Base-by-base conservation (phyloP, 2,888 invertebrate genomes). In the Brenthis daphne region DNA sequence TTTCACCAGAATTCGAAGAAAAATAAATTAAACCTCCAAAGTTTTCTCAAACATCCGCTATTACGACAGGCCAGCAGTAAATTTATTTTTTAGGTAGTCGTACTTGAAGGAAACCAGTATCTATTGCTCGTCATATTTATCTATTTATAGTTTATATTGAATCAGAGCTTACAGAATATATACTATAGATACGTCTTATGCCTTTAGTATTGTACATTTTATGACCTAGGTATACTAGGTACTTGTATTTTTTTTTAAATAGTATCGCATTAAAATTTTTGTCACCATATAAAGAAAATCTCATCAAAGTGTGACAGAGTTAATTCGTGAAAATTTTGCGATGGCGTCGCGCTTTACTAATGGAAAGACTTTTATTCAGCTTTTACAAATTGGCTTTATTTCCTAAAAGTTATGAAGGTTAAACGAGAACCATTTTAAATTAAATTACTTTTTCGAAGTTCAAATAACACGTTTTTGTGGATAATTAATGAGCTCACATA, bases 391-490 rank as follows among this genome's bases (percentile, higher is more conserved):
- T 61, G 55, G 37, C 33, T 61, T 51, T 67, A 50, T 55, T 66
- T 57, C n/a, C 57, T 33, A 48, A 67, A 67, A 67, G 61, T 60
- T 67, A 47, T 55, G 56, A 67, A 67, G 61, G 67, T 61, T 56
- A 14, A 61, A 56, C 55, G 55, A 67, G 60, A 54, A 55, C 24
- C 60, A 56, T 57, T 65, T 51, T 12, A 54, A 47, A 67, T 56
- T 50, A 61, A 54, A 61, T 61, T 61, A 67, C 58, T 60, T 50
- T 61, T 14, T 20, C 48, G 20, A 60, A 47, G 4, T 60, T 55
- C 5, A 6, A 57, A 37, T 24, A 24, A 58, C 43, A 29, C 13
- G 6, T 4, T 55, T 60, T 61, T 37, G 14, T 29, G 33, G 14
- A 48, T 57, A 65, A 55, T 66, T 64, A 68, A 66, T 60, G 57